Evolutionary conservation across 1,140 invertebrate genomes (phyloP).

Genomic region (Paraescarpia echinospica): DNA sequence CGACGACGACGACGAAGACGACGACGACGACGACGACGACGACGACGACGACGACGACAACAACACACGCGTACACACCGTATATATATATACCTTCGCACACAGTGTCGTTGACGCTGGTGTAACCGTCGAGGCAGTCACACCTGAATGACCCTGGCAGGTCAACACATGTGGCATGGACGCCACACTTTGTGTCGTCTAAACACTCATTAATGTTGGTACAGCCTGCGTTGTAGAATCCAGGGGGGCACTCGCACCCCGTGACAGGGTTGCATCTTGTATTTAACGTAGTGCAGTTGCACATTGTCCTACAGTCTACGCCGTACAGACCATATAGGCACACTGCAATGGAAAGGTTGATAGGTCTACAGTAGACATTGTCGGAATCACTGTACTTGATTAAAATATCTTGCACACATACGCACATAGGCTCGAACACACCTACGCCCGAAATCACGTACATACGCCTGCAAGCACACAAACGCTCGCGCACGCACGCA

Average conservation of each 20-base stretch:
- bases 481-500: neutral
- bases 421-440: neutral
- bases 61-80: too few relatives aligned
- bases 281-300: neutral
- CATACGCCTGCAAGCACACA: too few relatives aligned
- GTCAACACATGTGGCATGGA: neutral
- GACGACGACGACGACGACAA: too few relatives aligned
- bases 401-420: neutral
- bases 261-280: neutral
- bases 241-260: neutral
- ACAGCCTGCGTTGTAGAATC: neutral
- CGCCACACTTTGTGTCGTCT: neutral
- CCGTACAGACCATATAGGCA: neutral
- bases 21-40: too few relatives aligned
- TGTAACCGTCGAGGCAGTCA: neutral
- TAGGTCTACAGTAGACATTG: neutral
- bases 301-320: neutral
- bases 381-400: neutral
- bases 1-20: too few relatives aligned
- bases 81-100: neutral
- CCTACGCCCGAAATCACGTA: neutral
- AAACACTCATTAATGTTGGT: neutral
- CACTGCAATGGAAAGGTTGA: neutral
- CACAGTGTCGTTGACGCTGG: neutral
- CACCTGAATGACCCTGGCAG: conserved; percentile 10